Conservation (phyloP, 2,113 vertebrate genomes). For the Cricetomys ansorgei region DNA sequence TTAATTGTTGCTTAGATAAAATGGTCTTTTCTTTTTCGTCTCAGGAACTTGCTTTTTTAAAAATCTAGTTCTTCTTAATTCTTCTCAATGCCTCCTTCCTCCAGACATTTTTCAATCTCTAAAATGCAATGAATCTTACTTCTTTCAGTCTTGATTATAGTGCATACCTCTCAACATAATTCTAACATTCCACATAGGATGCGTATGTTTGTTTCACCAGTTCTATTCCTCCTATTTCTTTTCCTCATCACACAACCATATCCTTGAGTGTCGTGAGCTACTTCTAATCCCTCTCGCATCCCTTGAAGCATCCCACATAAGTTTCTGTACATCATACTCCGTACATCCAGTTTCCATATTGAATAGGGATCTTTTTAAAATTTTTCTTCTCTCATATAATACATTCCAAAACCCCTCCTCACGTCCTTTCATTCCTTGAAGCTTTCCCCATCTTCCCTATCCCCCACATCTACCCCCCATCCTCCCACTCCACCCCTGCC, state of each 20-base stretch:
- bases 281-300: not conserved
- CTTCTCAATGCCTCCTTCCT: not conserved
- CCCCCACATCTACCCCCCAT: no score
- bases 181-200: not conserved
- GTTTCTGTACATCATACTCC: not conserved
- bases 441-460: no score
- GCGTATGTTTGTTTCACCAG: not conserved
- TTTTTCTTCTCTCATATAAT: no score
- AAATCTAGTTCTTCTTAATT: not conserved
- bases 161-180: not conserved
- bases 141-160: conserved; percentile 13
- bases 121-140: not conserved
- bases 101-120: not conserved
- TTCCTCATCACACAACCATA: not conserved
- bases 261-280: not conserved
- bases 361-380: not conserved
- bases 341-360: not conserved
- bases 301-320: not conserved
- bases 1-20: conserved; percentile 5
- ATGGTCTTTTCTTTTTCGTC: not conserved
- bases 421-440: no score
- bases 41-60: not conserved
- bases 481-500: no score
- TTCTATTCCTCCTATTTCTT: not conserved
- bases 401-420: no score